Base-by-base conservation (phyloP, 2,888 invertebrate genomes). In the Zonitis immaculata region DNA sequence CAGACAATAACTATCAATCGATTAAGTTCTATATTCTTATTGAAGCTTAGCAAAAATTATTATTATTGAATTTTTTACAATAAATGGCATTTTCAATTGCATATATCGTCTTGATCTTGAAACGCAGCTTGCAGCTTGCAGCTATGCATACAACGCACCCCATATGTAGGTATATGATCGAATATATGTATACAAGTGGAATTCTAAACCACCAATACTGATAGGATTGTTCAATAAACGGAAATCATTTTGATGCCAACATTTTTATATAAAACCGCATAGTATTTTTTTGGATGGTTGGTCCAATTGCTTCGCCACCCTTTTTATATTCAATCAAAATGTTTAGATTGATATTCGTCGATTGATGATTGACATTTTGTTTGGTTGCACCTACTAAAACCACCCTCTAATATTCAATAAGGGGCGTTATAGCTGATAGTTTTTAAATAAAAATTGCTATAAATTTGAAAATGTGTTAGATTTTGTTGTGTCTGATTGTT, bases 341-440 rank as follows among this genome's bases (percentile, higher is more conserved):
- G 59, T 56, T 63, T 55, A 62, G 61, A 65, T 65, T 65, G 66
- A 66, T 64, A 66, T 66, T 66, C 63, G 65, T 49, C 58, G 60
- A 59, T 63, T 61, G 63, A 60, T 63, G 64, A 66, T 65, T 64
- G 64, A 62, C 64, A 61, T 46, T 16, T 48, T 48, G 35, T 39
- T 22, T 25, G 44, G 45, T n/a, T n/a, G n/a, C n/a, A 51, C 51
- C 48, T 49, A 42, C 25, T 55, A 43, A 50, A 49, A 25, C 56
- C 47, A 54, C 44, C 54, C 50, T 43, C 26, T 27, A 54, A 46
- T n/a, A n/a, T n/a, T n/a, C n/a, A n/a, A n/a, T n/a, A n/a, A n/a
- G n/a, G n/a, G n/a, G n/a, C n/a, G n/a, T n/a, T n/a, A n/a, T n/a
- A n/a, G n/a, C n/a, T n/a, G n/a, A n/a, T n/a, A n/a, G n/a, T n/a